Evolutionary conservation across 2,113 vertebrate genomes (phyloP), one percentile per base, ranked within the genome.

Genomic region (Malaclemys terrapin): DNA sequence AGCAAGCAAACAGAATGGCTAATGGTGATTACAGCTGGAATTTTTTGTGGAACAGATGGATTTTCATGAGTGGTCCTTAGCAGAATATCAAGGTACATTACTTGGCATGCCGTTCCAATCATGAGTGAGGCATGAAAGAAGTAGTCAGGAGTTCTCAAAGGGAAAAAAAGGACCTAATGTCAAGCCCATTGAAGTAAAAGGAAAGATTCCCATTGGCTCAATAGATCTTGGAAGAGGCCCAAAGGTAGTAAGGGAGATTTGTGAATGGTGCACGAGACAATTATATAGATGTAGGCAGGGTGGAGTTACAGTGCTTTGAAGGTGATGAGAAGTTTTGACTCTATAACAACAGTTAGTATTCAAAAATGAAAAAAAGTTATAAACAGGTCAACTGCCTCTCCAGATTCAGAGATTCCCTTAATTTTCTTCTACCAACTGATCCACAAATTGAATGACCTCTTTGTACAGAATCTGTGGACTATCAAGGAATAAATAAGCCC

Each of bases 41-140:
- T 94, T 89, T 49, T 78, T 96, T 80, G 90, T 2, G 3, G 53
- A 95, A 56, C 17, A 94, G 29, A 57, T 57, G 29, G 57, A 88
- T 92, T 93, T 94, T 89, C 7, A 3, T 16, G 27, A 91, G 35
- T 29, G 19, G 22, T 27, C 94, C 96, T 86, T 92, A 53, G 82
- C 80, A 31, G 5, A 92, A 82, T 6, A 29, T 22, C 1, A 0
- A 10, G 5, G 3, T 93, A 35, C 50, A 89, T 87, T 86, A 72
- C 49, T n/a, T 47, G 16, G 25, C 62, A 95, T 84, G 57, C 82
- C 65, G 9, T 35, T 53, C 24, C 35, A 91, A 7, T 2, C 8
- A 2, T 49, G 50, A 79, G 54, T 82, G 93, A 38, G 10, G 14
- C 3, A 49, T 57, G 81, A 95, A 38, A 79, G 47, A 94, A 87